Evolutionary conservation across 2,797 vertebrate genomes (phyloP).

Genomic region (Enteromius unitaeniatus): DNA sequence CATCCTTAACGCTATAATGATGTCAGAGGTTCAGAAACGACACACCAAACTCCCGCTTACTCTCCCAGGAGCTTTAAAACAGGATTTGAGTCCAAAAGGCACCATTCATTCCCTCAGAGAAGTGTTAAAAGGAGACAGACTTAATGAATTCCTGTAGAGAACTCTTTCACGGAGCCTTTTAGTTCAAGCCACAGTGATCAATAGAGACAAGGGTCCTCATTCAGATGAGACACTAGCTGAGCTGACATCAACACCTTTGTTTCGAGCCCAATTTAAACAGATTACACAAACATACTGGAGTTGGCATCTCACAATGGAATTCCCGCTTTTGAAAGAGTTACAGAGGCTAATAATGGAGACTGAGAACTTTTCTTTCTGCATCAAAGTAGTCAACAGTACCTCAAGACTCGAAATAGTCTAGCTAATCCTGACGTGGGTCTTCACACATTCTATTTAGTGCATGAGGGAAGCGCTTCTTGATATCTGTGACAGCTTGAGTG

Average conservation of each 20-base stretch:
- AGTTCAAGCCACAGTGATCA: conserved; percentile 51
- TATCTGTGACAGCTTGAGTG: conserved; percentile 33
- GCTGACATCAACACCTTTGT: conserved; percentile 32
- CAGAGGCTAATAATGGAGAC: neutral
- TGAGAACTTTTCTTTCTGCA: conserved; percentile 14
- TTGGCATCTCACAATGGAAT: conserved; percentile 35
- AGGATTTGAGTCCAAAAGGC: conserved; percentile 41
- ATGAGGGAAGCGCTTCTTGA: neutral
- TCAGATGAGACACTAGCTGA: conserved; percentile 39
- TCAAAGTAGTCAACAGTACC: conserved; percentile 13
- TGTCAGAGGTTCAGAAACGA: conserved; percentile 41
- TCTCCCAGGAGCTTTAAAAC: conserved; percentile 30
- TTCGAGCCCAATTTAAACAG: conserved; percentile 46
- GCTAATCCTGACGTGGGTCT: conserved; percentile 25
- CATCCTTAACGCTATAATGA: conserved; percentile 29
- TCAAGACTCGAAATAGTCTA: conserved; percentile 11
- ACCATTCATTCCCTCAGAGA: conserved; percentile 47
- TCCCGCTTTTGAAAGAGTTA: conserved; percentile 29
- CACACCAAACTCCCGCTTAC: conserved; percentile 19
- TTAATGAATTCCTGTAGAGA: conserved; percentile 59
- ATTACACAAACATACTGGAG: conserved; percentile 35
- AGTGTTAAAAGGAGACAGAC: conserved; percentile 44
- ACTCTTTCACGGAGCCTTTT: conserved; percentile 33
- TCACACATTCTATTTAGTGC: neutral
- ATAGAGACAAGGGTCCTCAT: conserved; percentile 43